phyloP scores from a whole-genome alignment of 2,888 invertebrate species.

The Flabesymbios commensalis region DNA sequence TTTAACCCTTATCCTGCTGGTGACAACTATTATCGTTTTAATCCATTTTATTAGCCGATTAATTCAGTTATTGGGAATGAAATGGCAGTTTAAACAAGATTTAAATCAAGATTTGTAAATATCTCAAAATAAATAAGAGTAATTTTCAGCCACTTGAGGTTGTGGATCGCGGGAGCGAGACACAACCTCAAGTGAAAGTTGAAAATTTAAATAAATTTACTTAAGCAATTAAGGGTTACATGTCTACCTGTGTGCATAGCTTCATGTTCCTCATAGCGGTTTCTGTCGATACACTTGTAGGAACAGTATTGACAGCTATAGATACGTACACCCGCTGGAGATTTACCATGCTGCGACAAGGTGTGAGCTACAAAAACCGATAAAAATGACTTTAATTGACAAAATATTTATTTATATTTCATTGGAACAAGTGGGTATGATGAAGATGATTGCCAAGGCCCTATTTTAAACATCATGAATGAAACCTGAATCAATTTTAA shows the following conservation, averaged over 20 bases:
- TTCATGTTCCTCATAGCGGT: conserved; percentile 32
- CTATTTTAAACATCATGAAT: background rate
- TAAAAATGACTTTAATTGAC: background rate
- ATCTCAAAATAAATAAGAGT: too few relatives aligned
- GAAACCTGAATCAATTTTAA: background rate
- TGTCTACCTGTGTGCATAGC: conserved; percentile 31
- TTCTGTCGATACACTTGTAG: conserved; percentile 33
- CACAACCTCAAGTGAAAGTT: too few relatives aligned
- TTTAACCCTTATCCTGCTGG: too few relatives aligned
- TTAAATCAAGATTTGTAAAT: too few relatives aligned
- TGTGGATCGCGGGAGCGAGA: too few relatives aligned
- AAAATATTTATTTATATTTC: background rate
- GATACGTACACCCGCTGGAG: conserved; percentile 28
- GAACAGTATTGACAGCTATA: conserved; percentile 25
- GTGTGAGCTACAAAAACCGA: conserved; percentile 23
- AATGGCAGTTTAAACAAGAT: too few relatives aligned
- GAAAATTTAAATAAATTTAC: too few relatives aligned
- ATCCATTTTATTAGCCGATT: too few relatives aligned
- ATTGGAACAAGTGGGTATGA: background rate
- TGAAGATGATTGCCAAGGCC: background rate
- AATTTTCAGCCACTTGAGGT: too few relatives aligned
- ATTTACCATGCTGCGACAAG: conserved; percentile 27
- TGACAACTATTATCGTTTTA: too few relatives aligned
- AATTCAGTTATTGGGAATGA: too few relatives aligned
- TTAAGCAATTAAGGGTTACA: too few relatives aligned